Percentiles rank a stretch among this genome's conserved stretches.
These are phyloP conservation scores for Bagarius yarrelli DNA, from an alignment of 2,113 vertebrate species.

Conservation along the genomic window DNA sequence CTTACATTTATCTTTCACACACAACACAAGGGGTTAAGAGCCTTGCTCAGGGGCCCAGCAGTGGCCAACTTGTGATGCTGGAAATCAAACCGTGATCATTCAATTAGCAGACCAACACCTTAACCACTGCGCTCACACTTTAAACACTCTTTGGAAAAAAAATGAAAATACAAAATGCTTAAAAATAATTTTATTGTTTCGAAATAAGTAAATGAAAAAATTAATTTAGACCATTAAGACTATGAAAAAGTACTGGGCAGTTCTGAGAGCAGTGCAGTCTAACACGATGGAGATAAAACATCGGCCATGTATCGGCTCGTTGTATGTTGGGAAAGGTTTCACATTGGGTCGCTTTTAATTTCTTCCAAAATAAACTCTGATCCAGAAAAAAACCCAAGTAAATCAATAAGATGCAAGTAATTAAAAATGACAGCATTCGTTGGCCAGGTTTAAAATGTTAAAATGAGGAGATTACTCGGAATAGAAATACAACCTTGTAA, in stretches of 20 bases:
- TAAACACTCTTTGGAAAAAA: neutral
- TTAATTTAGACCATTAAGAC: conserved; percentile 22
- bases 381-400: neutral
- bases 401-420: neutral
- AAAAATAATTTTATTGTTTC: conserved; percentile 51
- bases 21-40: no score
- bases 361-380: neutral
- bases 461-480: neutral
- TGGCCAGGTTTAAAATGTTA: neutral
- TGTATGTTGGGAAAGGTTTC: neutral
- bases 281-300: neutral
- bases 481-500: neutral
- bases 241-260: neutral
- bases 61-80: no score
- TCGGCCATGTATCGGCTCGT: neutral
- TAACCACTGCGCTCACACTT: no score
- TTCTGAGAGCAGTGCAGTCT: neutral
- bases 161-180: conserved; percentile 28
- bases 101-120: no score
- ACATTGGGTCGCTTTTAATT: neutral
- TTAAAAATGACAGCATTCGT: neutral
- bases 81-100: no score
- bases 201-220: conserved; percentile 39
- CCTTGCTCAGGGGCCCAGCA: no score
- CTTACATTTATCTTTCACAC: no score